phyloP scores from a whole-genome alignment of 2,888 invertebrate species.

The Lepidocyrtoides sp. region DNA sequence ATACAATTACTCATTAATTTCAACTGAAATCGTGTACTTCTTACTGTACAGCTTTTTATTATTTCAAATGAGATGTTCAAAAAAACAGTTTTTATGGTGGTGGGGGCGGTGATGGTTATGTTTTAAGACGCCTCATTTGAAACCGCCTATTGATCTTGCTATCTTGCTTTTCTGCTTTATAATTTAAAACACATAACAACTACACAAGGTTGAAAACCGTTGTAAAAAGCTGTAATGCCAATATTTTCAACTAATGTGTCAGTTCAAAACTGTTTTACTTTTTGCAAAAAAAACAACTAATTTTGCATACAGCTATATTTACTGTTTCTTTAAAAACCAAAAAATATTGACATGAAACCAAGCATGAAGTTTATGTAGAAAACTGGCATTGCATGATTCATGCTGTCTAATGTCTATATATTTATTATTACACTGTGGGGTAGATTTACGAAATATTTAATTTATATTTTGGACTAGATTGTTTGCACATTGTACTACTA shows the following conservation, averaged over 20 bases:
- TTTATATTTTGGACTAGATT: not conserved
- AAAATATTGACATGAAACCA: not conserved
- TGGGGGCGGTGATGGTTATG: no score
- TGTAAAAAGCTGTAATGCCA: not conserved
- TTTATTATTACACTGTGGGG: not conserved
- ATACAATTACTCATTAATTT: not conserved
- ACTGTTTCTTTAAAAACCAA: not conserved
- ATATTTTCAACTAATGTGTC: no score
- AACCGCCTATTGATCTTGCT: no score
- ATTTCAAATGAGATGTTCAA: not conserved
- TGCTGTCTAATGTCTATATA: not conserved
- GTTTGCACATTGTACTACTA: constrained; percentile 9
- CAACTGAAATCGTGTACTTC: no score
- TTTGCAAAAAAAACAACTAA: not conserved
- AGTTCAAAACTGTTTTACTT: not conserved
- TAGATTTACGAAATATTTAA: not conserved
- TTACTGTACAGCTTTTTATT: not conserved
- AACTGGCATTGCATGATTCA: constrained; percentile 5
- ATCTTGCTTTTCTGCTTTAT: not conserved
- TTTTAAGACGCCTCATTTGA: not conserved
- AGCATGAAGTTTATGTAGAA: constrained; percentile 3
- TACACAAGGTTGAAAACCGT: not conserved
- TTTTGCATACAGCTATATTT: not conserved
- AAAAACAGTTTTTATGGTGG: not conserved
- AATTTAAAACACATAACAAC: not conserved